A percentile compares a stretch with the other conserved stretches of the same genome.
These are phyloP conservation scores for Plebejus melissa DNA, from an alignment of 2,888 invertebrate genomes.

Conservation along the genomic window DNA sequence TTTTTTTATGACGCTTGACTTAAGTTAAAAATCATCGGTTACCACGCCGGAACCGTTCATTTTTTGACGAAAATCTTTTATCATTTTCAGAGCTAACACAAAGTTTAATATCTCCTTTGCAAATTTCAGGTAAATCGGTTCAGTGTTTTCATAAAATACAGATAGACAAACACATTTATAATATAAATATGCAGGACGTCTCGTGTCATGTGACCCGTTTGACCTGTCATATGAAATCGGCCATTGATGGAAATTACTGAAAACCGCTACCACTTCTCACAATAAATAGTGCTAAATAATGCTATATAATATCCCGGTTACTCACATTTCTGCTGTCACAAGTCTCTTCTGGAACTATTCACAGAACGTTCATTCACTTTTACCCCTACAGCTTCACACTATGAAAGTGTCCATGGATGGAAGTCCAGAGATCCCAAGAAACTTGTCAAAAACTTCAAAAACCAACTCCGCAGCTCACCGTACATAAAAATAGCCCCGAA, in stretches of 20 bases:
- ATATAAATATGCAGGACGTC: background rate
- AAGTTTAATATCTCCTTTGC: too few species aligned
- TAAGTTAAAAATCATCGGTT: too few species aligned
- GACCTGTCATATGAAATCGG: conserved; percentile 2
- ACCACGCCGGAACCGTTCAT: too few species aligned
- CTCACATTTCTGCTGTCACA: background rate
- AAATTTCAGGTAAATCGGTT: too few species aligned
- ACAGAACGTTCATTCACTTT: conserved; percentile 47
- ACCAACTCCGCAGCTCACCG: background rate
- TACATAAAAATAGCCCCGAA: conserved; percentile 38
- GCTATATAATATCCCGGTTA: background rate
- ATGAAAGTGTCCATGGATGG: conserved; percentile 73
- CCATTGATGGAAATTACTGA: background rate
- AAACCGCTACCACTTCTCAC: background rate
- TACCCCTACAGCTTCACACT: conserved; percentile 61
- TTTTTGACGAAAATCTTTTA: too few species aligned
- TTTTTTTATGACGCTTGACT: too few species aligned
- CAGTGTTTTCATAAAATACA: too few species aligned
- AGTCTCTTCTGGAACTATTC: conserved; percentile 34
- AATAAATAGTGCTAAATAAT: background rate
- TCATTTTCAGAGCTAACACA: too few species aligned
- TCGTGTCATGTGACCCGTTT: background rate
- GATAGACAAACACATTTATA: background rate
- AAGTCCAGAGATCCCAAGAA: conserved; percentile 37
- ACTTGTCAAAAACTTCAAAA: conserved; percentile 38